These are phyloP conservation scores for Acrobeloides nanus DNA, from an alignment of 2,888 invertebrate species.

Conservation along the genomic window DNA sequence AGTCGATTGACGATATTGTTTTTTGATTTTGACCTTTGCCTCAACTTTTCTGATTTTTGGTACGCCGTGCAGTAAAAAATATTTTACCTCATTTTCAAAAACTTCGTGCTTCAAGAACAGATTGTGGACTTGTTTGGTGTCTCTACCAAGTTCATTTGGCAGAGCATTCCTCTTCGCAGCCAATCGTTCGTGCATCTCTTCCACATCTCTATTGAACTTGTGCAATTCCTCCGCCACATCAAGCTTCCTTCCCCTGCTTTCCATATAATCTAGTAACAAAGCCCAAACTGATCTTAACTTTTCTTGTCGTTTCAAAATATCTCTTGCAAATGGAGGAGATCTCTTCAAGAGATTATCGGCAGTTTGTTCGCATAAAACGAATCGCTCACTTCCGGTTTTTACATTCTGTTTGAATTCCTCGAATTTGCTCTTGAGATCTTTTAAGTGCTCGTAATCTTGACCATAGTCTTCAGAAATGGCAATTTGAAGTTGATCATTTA, in stretches of 20 bases:
- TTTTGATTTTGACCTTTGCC: too few species aligned
- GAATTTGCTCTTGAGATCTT: constrained; percentile 78
- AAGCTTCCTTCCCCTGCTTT: constrained; percentile 75
- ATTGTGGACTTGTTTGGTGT: constrained; percentile 71
- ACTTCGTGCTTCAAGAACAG: constrained; percentile 80
- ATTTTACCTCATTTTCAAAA: constrained; percentile 83
- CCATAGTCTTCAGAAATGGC: constrained; percentile 88
- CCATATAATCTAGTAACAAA: constrained; percentile 75
- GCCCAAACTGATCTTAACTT: constrained; percentile 65
- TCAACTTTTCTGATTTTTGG: too few species aligned
- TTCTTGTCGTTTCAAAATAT: constrained; percentile 57
- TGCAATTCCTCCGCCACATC: constrained; percentile 93
- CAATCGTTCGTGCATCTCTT: constrained; percentile 44
- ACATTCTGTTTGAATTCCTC: constrained; percentile 84
- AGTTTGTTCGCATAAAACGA: constrained; percentile 78
- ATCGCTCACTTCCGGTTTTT: constrained; percentile 78
- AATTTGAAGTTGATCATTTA: constrained; percentile 77
- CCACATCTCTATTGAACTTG: constrained; percentile 75
- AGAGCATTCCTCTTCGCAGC: constrained; percentile 76
- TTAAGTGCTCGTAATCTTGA: constrained; percentile 66
- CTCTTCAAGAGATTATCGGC: constrained; percentile 75
- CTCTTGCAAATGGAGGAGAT: constrained; percentile 17
- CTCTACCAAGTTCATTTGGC: constrained; percentile 70
- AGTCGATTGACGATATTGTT: too few species aligned
- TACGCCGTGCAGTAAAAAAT: too few species aligned